Base-by-base conservation (phyloP, 1,140 invertebrate species). In the Heliconius hewitsoni region DNA sequence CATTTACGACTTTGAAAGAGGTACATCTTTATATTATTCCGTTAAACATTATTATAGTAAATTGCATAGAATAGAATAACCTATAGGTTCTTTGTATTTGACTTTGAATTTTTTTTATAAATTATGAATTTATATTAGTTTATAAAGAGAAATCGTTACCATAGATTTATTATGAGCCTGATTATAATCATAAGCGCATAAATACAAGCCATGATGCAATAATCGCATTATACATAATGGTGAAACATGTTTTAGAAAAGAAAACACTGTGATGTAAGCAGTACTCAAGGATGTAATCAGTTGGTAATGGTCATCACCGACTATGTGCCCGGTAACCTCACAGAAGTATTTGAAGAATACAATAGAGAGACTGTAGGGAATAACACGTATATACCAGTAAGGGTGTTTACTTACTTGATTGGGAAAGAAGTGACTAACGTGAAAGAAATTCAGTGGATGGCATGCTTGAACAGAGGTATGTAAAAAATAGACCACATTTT, bases 281-380 rank as follows among this genome's bases (percentile, higher is more conserved):
- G 94, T 76, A 93, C 95, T 16, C 95, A 95, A 78, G 95, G 96
- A 16, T 99, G 99, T 88, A 99, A 99, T 94, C 98, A 99, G 94
- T 97, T 98, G 11, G 99, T 99, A 70, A 99, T 99, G 98, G 93
- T 99, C n/a, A 97, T 99, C 71, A 99, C 99, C 1, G 99, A 99
- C 95, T 98, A 98, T 46, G 97, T 99, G n/a, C 97, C 98, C 1
- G 97, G 97, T 73, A 98, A 98, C 89, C 96, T 98, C 73, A 98
- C 98, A 42, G 97, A 97, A 82, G 96, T 99, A 13, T 99, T 99
- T 87, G 95, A 97, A 82, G 94, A 96, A 72, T 97, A 98, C 92
- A 99, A 99, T 91, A 96, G 96, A 93, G 91, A 96, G 19, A 95
- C 96, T 30, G 96, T 96, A 78, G 95, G 95, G 1, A 84, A 82